Conservation (phyloP, 2,888 invertebrate genomes). For the Philereme transversata region DNA sequence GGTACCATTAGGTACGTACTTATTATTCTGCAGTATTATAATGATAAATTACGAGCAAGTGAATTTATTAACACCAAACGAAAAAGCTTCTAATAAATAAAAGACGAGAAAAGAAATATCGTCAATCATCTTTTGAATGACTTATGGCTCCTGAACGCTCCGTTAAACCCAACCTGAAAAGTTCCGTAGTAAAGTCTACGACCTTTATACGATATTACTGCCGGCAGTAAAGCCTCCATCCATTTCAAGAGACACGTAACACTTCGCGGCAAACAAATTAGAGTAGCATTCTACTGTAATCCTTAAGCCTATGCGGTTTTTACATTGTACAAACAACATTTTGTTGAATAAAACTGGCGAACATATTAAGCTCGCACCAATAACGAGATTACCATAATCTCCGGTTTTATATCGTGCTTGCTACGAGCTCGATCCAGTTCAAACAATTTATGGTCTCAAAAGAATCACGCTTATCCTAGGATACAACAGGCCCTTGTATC, state of each 20-base stretch:
- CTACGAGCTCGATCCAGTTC: conserved; percentile 8
- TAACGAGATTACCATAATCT: conserved; percentile 15
- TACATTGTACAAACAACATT: conserved; percentile 14
- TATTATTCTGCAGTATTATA: no score
- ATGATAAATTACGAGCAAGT: conserved; percentile 5
- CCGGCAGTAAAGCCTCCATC: conserved; percentile 37
- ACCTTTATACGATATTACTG: conserved; percentile 39
- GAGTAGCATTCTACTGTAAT: conserved; percentile 31
- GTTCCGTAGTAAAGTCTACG: conserved; percentile 39
- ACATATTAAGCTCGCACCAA: conserved; percentile 13
- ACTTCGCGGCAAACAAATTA: conserved; percentile 41
- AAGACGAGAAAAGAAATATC: conserved; percentile 36
- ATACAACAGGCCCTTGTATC: conserved; percentile 22
- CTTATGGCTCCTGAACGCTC: conserved; percentile 39
- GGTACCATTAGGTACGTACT: no score
- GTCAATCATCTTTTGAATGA: conserved; percentile 41
- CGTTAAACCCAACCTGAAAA: conserved; percentile 40
- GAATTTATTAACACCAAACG: conserved; percentile 12
- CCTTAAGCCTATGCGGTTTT: conserved; percentile 18
- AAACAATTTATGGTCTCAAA: conserved; percentile 10
- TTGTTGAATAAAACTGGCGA: conserved; percentile 16
- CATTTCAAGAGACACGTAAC: conserved; percentile 39
- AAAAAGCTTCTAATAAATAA: conserved; percentile 31
- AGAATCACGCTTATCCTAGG: conserved; percentile 12
- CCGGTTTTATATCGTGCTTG: conserved; percentile 3